Evolutionary conservation across 2,113 vertebrate species (phyloP).

Genomic region (Larimichthys polyactis): DNA sequence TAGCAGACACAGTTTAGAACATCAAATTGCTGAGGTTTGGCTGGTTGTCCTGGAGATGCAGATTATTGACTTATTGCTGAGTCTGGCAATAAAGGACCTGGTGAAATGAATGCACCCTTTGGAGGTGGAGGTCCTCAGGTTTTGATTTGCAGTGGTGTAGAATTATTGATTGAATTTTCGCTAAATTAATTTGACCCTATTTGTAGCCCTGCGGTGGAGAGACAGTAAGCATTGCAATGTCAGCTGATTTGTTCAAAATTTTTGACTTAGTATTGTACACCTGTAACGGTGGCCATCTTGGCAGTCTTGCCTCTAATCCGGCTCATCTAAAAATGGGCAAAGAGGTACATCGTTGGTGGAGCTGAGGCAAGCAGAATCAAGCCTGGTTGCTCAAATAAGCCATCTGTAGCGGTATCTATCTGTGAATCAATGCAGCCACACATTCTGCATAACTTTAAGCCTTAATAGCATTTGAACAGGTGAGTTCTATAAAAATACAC

Average conservation of each 20-base stretch:
- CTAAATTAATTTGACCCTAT: not conserved
- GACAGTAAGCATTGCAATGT: not conserved
- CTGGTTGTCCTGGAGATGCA: not conserved
- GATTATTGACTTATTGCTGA: slow-evolving; percentile 18
- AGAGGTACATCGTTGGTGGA: too few relatives aligned
- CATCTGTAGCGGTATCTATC: too few relatives aligned
- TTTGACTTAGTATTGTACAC: too few relatives aligned
- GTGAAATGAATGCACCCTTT: not conserved
- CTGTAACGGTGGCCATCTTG: too few relatives aligned
- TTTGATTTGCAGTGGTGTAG: not conserved
- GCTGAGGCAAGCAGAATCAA: too few relatives aligned
- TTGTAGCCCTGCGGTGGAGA: not conserved
- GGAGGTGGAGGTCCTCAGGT: not conserved
- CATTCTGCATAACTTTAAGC: too few relatives aligned
- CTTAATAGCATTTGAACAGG: too few relatives aligned
- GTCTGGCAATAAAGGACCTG: not conserved
- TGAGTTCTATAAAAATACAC: too few relatives aligned
- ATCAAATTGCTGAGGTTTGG: slow-evolving; percentile 47
- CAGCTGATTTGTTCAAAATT: not conserved
- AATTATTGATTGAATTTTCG: not conserved
- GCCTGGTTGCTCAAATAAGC: too few relatives aligned
- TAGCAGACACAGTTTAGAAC: slow-evolving; percentile 33
- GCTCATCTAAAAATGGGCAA: too few relatives aligned
- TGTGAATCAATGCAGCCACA: too few relatives aligned
- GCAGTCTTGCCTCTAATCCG: too few relatives aligned